Evolutionary conservation across 2,113 vertebrate species (phyloP).

Genomic region (Loxodonta africana): DNA sequence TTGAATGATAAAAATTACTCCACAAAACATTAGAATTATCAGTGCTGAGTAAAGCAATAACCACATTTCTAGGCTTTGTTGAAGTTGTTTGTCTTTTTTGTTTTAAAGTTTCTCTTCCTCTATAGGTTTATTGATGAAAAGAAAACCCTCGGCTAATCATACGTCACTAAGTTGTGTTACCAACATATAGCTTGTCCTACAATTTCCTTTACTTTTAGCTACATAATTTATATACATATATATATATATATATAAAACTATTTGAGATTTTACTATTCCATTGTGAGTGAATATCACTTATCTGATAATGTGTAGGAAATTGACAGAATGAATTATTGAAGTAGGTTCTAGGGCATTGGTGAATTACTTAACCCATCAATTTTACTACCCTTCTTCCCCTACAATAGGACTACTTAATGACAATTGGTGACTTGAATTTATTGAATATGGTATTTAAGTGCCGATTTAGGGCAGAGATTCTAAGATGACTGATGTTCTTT

Average conservation of each 20-base stretch:
- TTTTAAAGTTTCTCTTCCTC: background rate
- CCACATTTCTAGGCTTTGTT: background rate
- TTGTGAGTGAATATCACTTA: slow-evolving; percentile 52
- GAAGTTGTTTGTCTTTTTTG: background rate
- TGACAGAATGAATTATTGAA: slow-evolving; percentile 32
- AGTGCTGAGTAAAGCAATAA: background rate
- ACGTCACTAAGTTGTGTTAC: background rate
- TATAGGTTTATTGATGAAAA: background rate
- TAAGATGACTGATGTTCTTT: slow-evolving; percentile 29
- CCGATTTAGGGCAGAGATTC: background rate
- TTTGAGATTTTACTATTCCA: background rate
- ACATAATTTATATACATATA: slow-evolving; percentile 47
- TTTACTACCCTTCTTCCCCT: background rate
- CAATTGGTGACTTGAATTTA: background rate
- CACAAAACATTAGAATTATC: background rate
- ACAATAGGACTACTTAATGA: slow-evolving; percentile 54
- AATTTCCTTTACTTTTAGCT: slow-evolving; percentile 35
- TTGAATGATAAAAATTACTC: slow-evolving; percentile 13
- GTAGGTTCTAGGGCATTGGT: background rate
- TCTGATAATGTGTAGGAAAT: slow-evolving; percentile 29
- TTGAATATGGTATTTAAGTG: slow-evolving; percentile 62
- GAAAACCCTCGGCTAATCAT: background rate
- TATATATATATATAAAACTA: background rate
- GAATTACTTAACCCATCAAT: slow-evolving; percentile 31
- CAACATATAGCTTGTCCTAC: background rate